Conservation (phyloP, 2,888 invertebrate genomes). For the Cataglyphis livida region DNA sequence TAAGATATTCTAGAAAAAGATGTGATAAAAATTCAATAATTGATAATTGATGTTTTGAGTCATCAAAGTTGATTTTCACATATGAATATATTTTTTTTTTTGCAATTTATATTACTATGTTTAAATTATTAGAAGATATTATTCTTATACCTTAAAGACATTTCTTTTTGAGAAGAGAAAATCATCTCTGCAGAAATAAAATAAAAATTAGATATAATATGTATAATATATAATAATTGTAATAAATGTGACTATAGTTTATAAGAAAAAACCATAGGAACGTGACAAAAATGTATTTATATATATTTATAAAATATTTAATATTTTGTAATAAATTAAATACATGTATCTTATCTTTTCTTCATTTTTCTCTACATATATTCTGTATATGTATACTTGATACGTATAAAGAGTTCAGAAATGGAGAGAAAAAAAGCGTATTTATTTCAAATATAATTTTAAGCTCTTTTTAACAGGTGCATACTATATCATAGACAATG, state of each 20-base stretch:
- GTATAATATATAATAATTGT: neutral
- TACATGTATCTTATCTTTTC: neutral
- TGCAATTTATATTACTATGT: neutral
- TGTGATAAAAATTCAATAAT: neutral
- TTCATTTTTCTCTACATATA: neutral
- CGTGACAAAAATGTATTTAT: neutral
- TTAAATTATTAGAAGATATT: neutral
- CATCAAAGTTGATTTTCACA: neutral
- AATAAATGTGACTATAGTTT: neutral
- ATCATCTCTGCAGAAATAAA: neutral
- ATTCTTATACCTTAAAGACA: too few relatives aligned
- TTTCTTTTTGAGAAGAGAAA: neutral
- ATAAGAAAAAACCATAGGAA: neutral
- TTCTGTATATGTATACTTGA: neutral
- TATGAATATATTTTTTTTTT: neutral
- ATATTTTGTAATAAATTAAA: neutral
- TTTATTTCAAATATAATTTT: conserved; percentile 4
- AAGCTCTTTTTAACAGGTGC: neutral
- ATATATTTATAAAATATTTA: neutral
- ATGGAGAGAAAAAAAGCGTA: neutral
- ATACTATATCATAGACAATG: neutral
- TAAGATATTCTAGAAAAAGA: neutral
- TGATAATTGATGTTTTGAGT: neutral
- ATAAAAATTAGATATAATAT: neutral
- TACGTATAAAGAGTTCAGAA: neutral